Conservation (phyloP, 2,888 invertebrate genomes). For the Tetragnatha montana region DNA sequence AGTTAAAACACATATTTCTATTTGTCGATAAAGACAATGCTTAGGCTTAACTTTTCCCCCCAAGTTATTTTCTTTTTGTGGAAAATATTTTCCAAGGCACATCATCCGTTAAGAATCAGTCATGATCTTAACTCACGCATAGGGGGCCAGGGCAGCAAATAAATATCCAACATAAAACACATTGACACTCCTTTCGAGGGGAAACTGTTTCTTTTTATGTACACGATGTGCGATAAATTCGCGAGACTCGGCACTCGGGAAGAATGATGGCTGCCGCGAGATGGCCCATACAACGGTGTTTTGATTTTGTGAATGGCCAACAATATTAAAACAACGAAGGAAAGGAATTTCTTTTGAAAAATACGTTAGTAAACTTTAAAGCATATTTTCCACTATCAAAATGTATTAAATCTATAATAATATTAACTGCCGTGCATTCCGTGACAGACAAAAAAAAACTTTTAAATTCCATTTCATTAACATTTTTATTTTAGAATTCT, state of each 20-base stretch:
- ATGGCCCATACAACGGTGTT: no score
- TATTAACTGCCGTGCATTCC: no score
- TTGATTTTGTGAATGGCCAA: no score
- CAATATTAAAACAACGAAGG: no score
- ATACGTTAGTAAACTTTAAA: no score
- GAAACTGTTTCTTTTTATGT: not conserved
- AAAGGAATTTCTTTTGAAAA: no score
- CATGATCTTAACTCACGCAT: slow-evolving; percentile 54
- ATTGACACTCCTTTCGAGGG: not conserved
- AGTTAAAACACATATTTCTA: slow-evolving; percentile 46
- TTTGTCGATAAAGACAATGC: slow-evolving; percentile 22
- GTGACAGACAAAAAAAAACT: no score
- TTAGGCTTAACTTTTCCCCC: slow-evolving; percentile 12
- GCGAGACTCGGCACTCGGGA: not conserved
- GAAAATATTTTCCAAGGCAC: slow-evolving; percentile 15
- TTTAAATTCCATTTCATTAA: no score
- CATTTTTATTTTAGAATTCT: no score
- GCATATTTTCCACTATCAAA: no score
- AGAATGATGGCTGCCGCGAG: not conserved
- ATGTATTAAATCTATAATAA: no score
- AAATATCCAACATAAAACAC: not conserved
- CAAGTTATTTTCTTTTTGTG: not conserved
- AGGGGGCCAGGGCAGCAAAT: slow-evolving; percentile 16
- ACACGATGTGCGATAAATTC: not conserved
- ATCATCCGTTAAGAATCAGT: slow-evolving; percentile 26